Evolutionary conservation across 2,797 vertebrate species (phyloP).

Genomic region (Todus mexicanus): DNA sequence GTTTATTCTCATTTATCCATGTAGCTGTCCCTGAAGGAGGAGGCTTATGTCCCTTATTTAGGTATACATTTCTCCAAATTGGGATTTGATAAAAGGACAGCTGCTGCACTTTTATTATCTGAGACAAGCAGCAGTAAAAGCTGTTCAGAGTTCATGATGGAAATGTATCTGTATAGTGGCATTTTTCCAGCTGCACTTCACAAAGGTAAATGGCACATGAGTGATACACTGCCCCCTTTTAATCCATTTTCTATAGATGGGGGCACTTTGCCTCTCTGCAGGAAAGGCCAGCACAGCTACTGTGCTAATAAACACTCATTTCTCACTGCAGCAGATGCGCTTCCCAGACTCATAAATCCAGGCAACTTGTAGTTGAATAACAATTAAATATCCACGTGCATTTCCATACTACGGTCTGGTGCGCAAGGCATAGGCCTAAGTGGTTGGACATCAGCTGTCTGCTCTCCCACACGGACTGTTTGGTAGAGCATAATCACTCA

Average conservation of each 20-base stretch:
- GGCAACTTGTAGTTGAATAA: conserved; percentile 26
- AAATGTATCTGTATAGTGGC: not conserved
- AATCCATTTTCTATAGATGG: not conserved
- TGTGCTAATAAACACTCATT: conserved; percentile 33
- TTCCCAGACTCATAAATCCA: conserved; percentile 51
- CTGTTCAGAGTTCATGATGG: not conserved
- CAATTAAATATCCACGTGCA: conserved; percentile 34
- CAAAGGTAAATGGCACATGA: conserved; percentile 5
- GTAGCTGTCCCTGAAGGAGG: not conserved
- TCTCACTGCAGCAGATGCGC: conserved; percentile 1
- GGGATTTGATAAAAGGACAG: conserved; percentile 5
- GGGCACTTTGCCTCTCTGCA: not conserved
- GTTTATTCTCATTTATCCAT: not conserved
- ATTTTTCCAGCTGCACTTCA: conserved; percentile 22
- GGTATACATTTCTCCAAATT: not conserved
- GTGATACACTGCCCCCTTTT: not conserved
- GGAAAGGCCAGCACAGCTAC: not conserved
- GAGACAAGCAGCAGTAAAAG: not conserved
- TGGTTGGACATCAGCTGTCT: conserved; percentile 28
- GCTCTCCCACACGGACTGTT: not conserved
- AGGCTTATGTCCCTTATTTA: not conserved
- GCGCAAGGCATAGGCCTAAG: not conserved
- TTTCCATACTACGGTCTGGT: not conserved
- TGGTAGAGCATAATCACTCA: not conserved
- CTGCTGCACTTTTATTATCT: conserved; percentile 9